Evolutionary conservation across 2,888 invertebrate species (phyloP).

Genomic region (Coenonympha arcania): DNA sequence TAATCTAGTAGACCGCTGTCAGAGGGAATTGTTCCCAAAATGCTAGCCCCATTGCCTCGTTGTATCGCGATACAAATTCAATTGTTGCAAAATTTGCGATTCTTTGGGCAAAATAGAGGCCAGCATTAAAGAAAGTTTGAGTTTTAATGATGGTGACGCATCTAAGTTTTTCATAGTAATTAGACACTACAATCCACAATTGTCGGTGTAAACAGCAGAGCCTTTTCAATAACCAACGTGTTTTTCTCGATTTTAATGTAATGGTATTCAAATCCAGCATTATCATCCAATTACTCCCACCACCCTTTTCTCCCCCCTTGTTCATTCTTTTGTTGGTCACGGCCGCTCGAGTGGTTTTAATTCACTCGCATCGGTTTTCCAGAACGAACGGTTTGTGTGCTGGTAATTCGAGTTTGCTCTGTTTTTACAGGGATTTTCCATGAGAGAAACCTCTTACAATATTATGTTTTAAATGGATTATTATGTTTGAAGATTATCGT

Average conservation of each 20-base stretch:
- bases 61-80: no score
- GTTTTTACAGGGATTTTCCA: neutral
- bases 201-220: no score
- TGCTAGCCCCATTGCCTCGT: no score
- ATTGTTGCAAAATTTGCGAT: no score
- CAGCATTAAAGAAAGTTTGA: no score
- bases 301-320: neutral
- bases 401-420: neutral
- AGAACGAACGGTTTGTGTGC: neutral
- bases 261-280: neutral
- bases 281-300: conserved; percentile 1
- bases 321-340: conserved; percentile 2
- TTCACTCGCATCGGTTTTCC: conserved; percentile 2
- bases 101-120: no score
- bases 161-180: no score
- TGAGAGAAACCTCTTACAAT: neutral
- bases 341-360: conserved; percentile 1
- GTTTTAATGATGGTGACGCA: no score
- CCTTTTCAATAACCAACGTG: neutral
- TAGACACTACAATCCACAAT: no score
- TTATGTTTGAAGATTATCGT: neutral
- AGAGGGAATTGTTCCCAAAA: no score
- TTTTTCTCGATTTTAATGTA: conserved; percentile 2
- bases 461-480: no score
- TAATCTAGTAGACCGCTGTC: no score